Conservation (phyloP, 2,797 vertebrate species). For the Novumbra hubbsi region DNA sequence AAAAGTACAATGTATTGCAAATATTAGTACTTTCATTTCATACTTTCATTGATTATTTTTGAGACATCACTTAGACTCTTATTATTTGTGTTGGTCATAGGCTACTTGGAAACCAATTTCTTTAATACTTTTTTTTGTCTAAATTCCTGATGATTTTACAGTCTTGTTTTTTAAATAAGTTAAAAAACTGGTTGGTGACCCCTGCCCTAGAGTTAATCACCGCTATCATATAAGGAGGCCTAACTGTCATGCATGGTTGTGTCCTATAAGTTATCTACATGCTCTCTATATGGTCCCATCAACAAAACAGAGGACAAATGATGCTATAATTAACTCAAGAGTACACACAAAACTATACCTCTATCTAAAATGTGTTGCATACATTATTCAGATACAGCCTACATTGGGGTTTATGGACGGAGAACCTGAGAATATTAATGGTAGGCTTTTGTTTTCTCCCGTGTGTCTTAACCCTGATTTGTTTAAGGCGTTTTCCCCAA, state of each 20-base stretch:
- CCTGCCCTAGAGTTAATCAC: not conserved
- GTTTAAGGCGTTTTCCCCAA: constrained; percentile 66
- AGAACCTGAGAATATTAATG: constrained; percentile 67
- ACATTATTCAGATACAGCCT: constrained; percentile 25
- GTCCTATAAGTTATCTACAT: constrained; percentile 11
- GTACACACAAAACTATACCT: constrained; percentile 15
- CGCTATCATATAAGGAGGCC: constrained; percentile 13
- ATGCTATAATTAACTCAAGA: constrained; percentile 18
- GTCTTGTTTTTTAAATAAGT: too few relatives aligned
- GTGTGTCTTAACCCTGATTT: constrained; percentile 56
- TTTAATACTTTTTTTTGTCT: too few relatives aligned
- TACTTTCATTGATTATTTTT: too few relatives aligned
- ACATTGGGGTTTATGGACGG: constrained; percentile 39
- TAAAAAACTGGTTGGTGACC: too few relatives aligned
- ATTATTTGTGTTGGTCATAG: too few relatives aligned
- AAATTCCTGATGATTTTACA: too few relatives aligned
- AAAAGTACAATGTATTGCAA: too few relatives aligned
- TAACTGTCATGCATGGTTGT: constrained; percentile 3
- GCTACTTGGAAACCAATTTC: too few relatives aligned
- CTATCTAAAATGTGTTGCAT: constrained; percentile 46
- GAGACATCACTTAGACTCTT: too few relatives aligned
- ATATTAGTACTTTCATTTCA: too few relatives aligned
- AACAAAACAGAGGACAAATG: constrained; percentile 8
- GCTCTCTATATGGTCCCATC: constrained; percentile 8
- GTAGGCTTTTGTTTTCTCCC: constrained; percentile 47